Conservation (phyloP, 2,888 invertebrate genomes). For the Griposia aprilina region DNA sequence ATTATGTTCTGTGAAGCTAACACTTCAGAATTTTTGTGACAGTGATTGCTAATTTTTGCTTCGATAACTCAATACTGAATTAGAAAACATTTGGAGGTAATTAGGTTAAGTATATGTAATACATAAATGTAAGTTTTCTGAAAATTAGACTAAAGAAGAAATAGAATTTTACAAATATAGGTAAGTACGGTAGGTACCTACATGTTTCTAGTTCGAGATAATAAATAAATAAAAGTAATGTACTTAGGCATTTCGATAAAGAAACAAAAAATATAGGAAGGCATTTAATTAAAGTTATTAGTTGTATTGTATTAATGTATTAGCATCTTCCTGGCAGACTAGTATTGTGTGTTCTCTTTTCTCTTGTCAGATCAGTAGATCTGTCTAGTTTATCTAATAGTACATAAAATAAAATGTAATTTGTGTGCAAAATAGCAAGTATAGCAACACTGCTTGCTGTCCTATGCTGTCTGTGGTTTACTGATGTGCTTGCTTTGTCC, state of each 20-base stretch:
- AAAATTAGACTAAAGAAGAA: no score
- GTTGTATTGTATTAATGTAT: no score
- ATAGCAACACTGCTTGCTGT: slow-evolving; percentile 13
- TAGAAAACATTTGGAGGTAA: background rate
- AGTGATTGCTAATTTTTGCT: slow-evolving; percentile 10
- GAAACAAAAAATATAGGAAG: background rate
- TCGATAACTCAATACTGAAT: background rate
- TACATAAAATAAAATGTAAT: background rate
- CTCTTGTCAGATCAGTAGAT: background rate
- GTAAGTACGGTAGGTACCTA: background rate
- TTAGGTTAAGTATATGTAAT: no score
- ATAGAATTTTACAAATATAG: background rate
- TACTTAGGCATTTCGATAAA: background rate
- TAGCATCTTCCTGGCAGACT: background rate
- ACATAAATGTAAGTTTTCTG: background rate
- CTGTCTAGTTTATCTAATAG: no score
- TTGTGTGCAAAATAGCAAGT: background rate
- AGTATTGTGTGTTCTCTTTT: background rate
- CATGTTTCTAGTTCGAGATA: background rate
- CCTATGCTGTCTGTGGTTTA: background rate
- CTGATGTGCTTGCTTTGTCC: slow-evolving; percentile 6
- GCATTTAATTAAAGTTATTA: background rate
- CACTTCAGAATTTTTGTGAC: slow-evolving; percentile 6
- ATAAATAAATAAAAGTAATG: background rate
- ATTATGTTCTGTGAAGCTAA: no score